Evolutionary conservation across 2,888 invertebrate genomes (phyloP).

Genomic region (Hypomecis atomaria): DNA sequence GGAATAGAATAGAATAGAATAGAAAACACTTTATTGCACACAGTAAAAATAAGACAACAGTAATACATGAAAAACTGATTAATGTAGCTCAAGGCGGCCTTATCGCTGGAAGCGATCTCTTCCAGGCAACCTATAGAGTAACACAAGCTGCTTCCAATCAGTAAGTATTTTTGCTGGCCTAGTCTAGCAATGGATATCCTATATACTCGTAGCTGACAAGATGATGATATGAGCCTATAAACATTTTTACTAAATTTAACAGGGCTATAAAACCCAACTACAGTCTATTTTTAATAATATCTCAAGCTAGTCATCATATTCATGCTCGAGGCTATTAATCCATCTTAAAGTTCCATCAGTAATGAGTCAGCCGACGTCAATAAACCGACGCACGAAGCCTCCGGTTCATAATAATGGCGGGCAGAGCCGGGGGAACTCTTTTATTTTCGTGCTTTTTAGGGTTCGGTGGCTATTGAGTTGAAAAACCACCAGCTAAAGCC

Average conservation of each 20-base stretch:
- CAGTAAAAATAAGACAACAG: too few species aligned
- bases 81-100: too few species aligned
- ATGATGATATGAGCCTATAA: not conserved
- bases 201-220: too few species aligned
- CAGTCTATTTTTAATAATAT: not conserved
- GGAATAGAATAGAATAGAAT: too few species aligned
- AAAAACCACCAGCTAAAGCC: too few species aligned
- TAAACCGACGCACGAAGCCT: slow-evolving; percentile 30
- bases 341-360: slow-evolving; percentile 28
- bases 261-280: slow-evolving; percentile 1
- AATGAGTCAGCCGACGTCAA: slow-evolving; percentile 29
- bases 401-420: slow-evolving; percentile 46
- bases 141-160: too few species aligned
- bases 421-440: slow-evolving; percentile 48
- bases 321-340: slow-evolving; percentile 18
- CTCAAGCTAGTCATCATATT: not conserved
- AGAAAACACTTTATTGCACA: too few species aligned
- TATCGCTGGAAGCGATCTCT: too few species aligned
- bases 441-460: slow-evolving; percentile 51
- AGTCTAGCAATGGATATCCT: not conserved
- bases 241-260: not conserved
- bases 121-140: too few species aligned
- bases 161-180: not conserved
- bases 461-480: slow-evolving; percentile 39
- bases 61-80: too few species aligned